These are phyloP conservation scores for Acholoe squamosa DNA, from an alignment of 2,888 invertebrate species.

Conservation along the genomic window DNA sequence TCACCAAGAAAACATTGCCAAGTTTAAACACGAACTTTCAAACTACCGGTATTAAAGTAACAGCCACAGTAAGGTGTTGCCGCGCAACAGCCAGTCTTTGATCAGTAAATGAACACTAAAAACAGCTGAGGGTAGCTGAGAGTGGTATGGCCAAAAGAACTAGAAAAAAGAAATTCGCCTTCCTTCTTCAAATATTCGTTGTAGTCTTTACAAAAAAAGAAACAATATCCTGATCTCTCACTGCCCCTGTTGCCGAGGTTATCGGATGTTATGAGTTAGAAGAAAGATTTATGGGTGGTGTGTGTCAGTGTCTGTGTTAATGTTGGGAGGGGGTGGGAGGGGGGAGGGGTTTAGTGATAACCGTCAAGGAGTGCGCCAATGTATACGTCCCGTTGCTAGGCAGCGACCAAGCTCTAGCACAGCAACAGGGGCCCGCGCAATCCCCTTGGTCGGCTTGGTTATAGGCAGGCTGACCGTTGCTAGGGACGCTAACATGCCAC, in stretches of 20 bases:
- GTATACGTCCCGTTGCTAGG: conserved; percentile 56
- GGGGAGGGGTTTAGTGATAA: background rate
- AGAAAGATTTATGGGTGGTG: background rate
- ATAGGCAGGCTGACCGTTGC: conserved; percentile 2
- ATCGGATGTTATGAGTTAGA: conserved; percentile 31
- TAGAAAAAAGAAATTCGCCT: no score
- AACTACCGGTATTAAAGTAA: no score
- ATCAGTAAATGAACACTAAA: background rate
- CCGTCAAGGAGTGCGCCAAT: background rate
- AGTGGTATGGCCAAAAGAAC: no score
- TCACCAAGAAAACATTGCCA: no score
- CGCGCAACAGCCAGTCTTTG: background rate
- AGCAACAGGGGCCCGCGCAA: background rate
- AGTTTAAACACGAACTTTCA: no score
- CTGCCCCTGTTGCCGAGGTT: conserved; percentile 19
- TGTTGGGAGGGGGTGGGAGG: no score
- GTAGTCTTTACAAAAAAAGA: background rate
- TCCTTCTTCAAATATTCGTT: background rate
- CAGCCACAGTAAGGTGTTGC: no score
- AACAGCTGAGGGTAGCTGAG: no score
- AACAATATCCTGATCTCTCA: background rate
- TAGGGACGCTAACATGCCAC: conserved; percentile 34
- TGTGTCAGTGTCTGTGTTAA: no score
- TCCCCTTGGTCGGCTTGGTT: conserved; percentile 21
- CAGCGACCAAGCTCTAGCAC: conserved; percentile 28